These are phyloP conservation scores for Hippocampus abdominalis DNA, from an alignment of 2,113 vertebrate genomes.

Conservation along the genomic window DNA sequence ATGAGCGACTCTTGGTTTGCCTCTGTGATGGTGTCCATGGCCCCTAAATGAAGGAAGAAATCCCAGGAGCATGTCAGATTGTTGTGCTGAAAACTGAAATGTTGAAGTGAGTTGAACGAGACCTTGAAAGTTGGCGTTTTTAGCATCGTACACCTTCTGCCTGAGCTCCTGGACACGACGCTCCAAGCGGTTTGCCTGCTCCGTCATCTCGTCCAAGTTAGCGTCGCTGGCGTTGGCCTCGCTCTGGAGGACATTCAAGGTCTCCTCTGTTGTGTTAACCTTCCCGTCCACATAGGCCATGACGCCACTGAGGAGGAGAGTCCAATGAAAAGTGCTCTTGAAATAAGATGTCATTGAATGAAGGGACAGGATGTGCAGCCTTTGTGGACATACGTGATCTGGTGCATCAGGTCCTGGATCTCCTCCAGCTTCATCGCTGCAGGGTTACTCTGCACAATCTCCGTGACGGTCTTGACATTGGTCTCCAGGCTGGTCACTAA, in stretches of 20 bases:
- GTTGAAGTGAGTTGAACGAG: neutral
- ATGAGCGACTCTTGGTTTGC: slow-evolving; percentile 79
- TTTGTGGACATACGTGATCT: slow-evolving; percentile 79
- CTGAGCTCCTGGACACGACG: slow-evolving; percentile 72
- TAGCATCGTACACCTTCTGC: slow-evolving; percentile 81
- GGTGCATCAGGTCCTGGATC: slow-evolving; percentile 79
- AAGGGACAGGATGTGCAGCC: neutral
- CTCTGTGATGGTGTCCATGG: slow-evolving; percentile 82
- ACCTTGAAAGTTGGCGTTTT: slow-evolving; percentile 91
- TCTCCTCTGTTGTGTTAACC: slow-evolving; percentile 74
- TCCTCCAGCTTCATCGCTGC: slow-evolving; percentile 79
- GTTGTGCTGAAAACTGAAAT: neutral
- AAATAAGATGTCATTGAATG: neutral
- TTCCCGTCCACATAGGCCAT: slow-evolving; percentile 77
- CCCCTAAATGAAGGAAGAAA: slow-evolving; percentile 69
- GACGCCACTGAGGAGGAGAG: slow-evolving; percentile 69
- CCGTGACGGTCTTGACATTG: slow-evolving; percentile 76
- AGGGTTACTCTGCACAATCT: slow-evolving; percentile 80
- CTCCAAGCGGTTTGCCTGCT: slow-evolving; percentile 76
- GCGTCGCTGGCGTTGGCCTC: slow-evolving; percentile 68
- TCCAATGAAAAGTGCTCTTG: neutral
- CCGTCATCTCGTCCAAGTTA: slow-evolving; percentile 66
- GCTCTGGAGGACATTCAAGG: slow-evolving; percentile 60
- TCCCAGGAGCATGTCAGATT: neutral
- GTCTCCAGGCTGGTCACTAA: slow-evolving; percentile 76